These are phyloP conservation scores for Melospiza melodia DNA, from an alignment of 2,113 vertebrate genomes.

Conservation along the genomic window DNA sequence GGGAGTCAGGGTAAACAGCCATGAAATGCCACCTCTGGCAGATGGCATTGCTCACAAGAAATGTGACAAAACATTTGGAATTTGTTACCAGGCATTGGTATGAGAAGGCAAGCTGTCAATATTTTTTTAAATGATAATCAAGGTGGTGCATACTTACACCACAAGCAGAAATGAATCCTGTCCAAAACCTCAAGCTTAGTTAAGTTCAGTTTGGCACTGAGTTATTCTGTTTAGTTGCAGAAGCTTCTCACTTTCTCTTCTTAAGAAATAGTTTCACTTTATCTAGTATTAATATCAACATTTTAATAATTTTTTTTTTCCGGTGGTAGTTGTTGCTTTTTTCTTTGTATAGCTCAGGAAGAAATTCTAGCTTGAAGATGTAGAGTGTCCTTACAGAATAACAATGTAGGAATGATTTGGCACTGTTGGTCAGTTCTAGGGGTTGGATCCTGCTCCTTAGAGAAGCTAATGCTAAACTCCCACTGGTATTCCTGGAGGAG, in stretches of 20 bases:
- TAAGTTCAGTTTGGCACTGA: slow-evolving; percentile 25
- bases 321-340: not conserved
- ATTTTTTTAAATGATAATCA: slow-evolving; percentile 79
- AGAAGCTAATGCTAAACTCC: not conserved
- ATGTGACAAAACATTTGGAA: slow-evolving; percentile 88
- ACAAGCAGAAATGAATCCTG: slow-evolving; percentile 53
- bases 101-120: slow-evolving; percentile 86
- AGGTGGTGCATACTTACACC: slow-evolving; percentile 61
- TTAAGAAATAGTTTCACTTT: not conserved
- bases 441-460: not conserved
- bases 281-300: not conserved
- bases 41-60: slow-evolving; percentile 88
- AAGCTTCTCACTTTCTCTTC: not conserved
- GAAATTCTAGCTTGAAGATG: fast-evolving
- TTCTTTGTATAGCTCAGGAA: not conserved
- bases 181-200: slow-evolving; percentile 50
- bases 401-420: not conserved
- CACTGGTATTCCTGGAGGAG: not conserved
- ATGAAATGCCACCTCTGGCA: slow-evolving; percentile 91
- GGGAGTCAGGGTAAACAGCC: slow-evolving; percentile 88
- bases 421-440: not conserved
- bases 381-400: not conserved
- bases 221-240: not conserved
- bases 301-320: not conserved
- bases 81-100: slow-evolving; percentile 80